Evolutionary conservation across 2,113 vertebrate genomes (phyloP), one percentile per base, ranked within the genome.

Genomic region (Melanerpes aurifrons): DNA sequence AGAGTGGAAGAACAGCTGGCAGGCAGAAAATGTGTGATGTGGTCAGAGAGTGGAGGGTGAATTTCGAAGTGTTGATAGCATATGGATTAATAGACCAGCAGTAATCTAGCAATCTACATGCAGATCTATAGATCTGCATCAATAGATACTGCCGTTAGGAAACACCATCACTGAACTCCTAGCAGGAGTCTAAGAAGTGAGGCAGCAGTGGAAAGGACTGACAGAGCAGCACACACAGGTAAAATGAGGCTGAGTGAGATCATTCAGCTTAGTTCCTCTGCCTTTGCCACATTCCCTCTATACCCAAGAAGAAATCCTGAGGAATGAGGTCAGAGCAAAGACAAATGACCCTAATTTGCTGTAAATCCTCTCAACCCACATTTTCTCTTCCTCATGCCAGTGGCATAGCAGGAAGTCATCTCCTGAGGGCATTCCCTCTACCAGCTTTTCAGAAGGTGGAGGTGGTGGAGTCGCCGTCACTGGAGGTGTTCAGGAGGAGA

Each of bases 31-130:
- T 35, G 8, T 14, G 24, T 69, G 22, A 72, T 69, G 15, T 68
- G 90, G 48, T 76, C 85, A 71, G 78, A 82, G 56, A 50, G 0
- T 37, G 64, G 57, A 80, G 62, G 57, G 83, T 80, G 56, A 62
- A 79, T 87, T 67, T 85, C 82, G 48, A 21, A 56, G 45, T 68
- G 26, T 56, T 50, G 43, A 68, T 61, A 90, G 53, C 18, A 28
- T 54, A 72, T 86, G 48, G 77, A 87, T 81, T 84, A 86, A 68
- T 31, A 90, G 84, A 89, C 86, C 66, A 68, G 58, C 54, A 87
- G 63, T 43, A 79, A 37, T 73, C 56, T 69, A 18, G 66, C 69
- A 58, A 73, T 73, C 35, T 43, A 57, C 37, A 29, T 84, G 47
- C 32, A 62, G 8, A 71, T 62, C 69, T 84, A 3, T 61, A 80